Evolutionary conservation across 2,113 vertebrate species (phyloP), one percentile per base, ranked within the genome.

Genomic region (Paedocypris sp.): DNA sequence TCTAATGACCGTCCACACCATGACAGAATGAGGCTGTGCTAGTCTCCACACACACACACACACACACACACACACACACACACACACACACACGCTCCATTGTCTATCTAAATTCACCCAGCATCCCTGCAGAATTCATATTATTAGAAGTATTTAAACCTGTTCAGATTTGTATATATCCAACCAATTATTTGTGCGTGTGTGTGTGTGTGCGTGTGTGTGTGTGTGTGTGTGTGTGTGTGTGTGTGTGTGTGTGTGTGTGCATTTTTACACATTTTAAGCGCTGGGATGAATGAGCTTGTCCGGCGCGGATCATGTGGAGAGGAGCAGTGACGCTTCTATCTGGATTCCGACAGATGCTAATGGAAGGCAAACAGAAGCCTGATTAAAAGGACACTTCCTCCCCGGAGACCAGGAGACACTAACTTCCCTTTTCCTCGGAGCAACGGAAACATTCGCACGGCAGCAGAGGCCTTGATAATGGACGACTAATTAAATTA

Each of bases 401-500:
- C 76, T 83, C 84, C 81, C 78, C 60, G 47, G 85, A 80, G 84
- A 85, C 79, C 74, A 75, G 32, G 61, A 73, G 63, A 77, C 77
- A 66, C 66, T 78, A 71, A 38, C 71, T 70, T 43, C 38, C 35
- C 59, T 77, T 60, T 78, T 74, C 77, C 81, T 82, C 69, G 51
- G 73, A 83, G 83, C 75, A 25, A 77, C 71, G 76, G 72, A 79
- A 84, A 82, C 76, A 77, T 82, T 77, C 76, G 56, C 72, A 65
- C 36, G 64, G 70, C 71, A 81, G 80, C 75, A 78, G 72, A 76
- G 76, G 74, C 38, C 69, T 73, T 54, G 75, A 79, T 80, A 76
- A 77, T 72, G 54, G 62, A 66, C 62, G 74, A 77, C 82, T 85
- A 85, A 87, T 87, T 87, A 85, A 87, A 86, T 85, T 83, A 87